phyloP scores from a whole-genome alignment of 2,113 vertebrate species.

The Acrocephalus arundinaceus region DNA sequence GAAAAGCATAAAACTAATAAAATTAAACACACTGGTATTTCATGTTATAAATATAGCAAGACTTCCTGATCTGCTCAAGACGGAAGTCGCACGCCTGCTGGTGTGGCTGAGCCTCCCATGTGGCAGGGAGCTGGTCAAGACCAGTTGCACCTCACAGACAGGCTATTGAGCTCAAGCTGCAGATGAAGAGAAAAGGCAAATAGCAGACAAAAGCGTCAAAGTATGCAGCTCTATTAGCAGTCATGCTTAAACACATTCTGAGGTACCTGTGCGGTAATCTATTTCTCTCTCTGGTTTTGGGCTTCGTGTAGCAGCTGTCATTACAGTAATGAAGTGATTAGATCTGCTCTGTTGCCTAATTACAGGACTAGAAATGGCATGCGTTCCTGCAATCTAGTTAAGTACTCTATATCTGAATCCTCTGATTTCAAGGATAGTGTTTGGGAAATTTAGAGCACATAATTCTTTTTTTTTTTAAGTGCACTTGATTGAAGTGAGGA shows the following conservation, averaged over 20 bases:
- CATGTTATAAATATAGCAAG: conserved; percentile 3
- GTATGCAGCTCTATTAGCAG: not conserved
- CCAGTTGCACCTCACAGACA: not conserved
- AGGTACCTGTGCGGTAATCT: not conserved
- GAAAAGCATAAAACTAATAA: not conserved
- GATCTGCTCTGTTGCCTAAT: conserved; percentile 59
- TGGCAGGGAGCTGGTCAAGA: not conserved
- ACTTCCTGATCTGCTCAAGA: not conserved
- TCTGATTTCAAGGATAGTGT: conserved; percentile 34
- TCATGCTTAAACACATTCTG: not conserved
- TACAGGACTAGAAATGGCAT: conserved; percentile 42
- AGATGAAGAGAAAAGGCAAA: not conserved
- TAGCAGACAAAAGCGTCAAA: not conserved
- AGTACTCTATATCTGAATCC: conserved; percentile 1
- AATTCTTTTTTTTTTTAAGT: not conserved
- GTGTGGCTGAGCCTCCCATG: not conserved
- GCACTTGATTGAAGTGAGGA: not conserved
- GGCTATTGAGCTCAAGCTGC: not conserved
- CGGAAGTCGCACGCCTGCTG: not conserved
- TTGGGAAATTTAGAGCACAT: conserved; percentile 9
- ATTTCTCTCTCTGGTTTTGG: not conserved
- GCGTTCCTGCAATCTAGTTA: conserved; percentile 16
- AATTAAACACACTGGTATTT: conserved; percentile 29
- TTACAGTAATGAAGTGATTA: conserved; percentile 50
- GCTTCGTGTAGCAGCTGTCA: not conserved